Evolutionary conservation across 2,888 invertebrate species (phyloP).

Genomic region (Lycaena phlaeas): DNA sequence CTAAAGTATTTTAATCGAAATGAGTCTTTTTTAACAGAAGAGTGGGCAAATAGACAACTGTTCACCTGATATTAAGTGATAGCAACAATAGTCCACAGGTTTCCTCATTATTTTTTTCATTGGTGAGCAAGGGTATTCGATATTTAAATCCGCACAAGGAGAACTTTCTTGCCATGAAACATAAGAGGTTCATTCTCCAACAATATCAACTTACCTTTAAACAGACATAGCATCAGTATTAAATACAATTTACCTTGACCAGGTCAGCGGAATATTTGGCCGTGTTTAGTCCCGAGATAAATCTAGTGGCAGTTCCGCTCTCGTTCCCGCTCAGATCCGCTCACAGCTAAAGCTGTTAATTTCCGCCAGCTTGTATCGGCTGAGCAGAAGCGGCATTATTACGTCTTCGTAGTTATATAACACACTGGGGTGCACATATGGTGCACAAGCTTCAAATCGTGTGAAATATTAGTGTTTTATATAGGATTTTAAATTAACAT

Average conservation of each 20-base stretch:
- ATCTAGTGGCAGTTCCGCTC: slow-evolving; percentile 42
- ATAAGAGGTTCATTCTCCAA: too few relatives aligned
- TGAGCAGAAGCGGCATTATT: slow-evolving; percentile 55
- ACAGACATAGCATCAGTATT: neutral
- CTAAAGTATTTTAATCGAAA: too few relatives aligned
- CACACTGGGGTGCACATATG: neutral
- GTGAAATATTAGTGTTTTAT: too few relatives aligned
- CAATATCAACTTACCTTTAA: too few relatives aligned
- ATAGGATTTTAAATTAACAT: too few relatives aligned
- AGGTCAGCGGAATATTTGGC: slow-evolving; percentile 16
- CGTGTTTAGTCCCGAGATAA: slow-evolving; percentile 31
- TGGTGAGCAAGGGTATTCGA: too few relatives aligned
- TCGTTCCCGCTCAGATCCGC: slow-evolving; percentile 32
- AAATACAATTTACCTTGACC: slow-evolving; percentile 9
- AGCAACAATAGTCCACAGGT: too few relatives aligned
- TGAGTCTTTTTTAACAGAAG: too few relatives aligned
- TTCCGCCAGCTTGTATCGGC: slow-evolving; percentile 64
- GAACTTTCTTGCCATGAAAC: neutral
- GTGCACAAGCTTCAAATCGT: too few relatives aligned
- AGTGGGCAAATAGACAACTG: too few relatives aligned
- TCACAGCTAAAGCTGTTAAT: slow-evolving; percentile 56
- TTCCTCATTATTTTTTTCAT: too few relatives aligned
- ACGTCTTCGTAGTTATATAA: slow-evolving; percentile 34
- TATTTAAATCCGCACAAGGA: neutral
- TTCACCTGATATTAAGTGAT: too few relatives aligned